phyloP scores from a whole-genome alignment of 2,888 invertebrate species.

The Allygus modestus region DNA sequence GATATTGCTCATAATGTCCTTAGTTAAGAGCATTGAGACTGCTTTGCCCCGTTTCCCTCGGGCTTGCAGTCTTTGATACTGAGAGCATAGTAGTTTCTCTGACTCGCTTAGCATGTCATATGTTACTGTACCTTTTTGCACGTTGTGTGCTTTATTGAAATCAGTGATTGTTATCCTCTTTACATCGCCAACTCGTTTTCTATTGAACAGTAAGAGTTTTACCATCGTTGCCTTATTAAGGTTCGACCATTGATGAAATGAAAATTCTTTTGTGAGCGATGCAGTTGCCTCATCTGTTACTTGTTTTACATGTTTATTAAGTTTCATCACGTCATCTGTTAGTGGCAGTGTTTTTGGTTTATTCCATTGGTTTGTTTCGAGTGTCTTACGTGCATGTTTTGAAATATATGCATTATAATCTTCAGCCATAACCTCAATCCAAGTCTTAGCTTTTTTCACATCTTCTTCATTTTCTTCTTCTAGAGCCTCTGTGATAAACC shows the following conservation, averaged over 20 bases:
- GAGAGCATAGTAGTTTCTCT: background rate
- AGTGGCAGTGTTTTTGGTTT: background rate
- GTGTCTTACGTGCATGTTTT: conserved; percentile 36
- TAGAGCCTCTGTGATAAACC: background rate
- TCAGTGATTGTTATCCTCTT: background rate
- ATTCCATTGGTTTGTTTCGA: conserved; percentile 10
- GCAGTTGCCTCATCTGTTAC: background rate
- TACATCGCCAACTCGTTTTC: background rate
- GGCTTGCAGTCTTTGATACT: background rate
- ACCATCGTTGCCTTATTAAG: conserved; percentile 2
- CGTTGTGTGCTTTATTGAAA: background rate
- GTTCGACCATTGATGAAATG: background rate
- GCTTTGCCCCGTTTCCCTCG: conserved; percentile 21
- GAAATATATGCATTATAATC: conserved; percentile 38
- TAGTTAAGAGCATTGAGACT: conserved; percentile 30
- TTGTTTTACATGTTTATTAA: background rate
- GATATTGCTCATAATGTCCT: background rate
- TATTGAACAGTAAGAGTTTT: background rate
- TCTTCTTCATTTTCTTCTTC: conserved; percentile 35
- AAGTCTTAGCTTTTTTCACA: conserved; percentile 5
- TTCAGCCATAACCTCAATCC: conserved; percentile 28
- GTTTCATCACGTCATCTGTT: background rate
- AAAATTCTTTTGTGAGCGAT: background rate
- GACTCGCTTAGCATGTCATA: conserved; percentile 8
- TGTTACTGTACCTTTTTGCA: background rate